phyloP scores from a whole-genome alignment of 2,797 vertebrate genomes.

The Microcaecilia unicolor region DNA sequence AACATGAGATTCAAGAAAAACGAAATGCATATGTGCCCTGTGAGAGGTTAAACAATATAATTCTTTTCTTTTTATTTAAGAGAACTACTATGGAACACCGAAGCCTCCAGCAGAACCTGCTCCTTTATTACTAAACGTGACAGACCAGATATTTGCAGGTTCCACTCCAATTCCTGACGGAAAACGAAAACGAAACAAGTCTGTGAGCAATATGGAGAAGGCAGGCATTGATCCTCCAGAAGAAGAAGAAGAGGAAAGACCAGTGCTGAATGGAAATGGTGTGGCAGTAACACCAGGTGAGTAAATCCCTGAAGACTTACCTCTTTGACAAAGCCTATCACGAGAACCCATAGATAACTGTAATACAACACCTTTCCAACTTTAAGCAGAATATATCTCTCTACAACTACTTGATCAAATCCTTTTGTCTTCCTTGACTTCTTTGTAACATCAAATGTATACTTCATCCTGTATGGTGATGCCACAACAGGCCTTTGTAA shows the following conservation, averaged over 20 bases:
- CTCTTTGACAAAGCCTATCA: too few species aligned
- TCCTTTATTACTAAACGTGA: conserved; percentile 87
- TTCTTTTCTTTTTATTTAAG: conserved; percentile 47
- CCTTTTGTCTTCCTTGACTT: too few species aligned
- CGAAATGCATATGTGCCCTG: too few species aligned
- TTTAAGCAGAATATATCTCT: too few species aligned
- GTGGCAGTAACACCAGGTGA: conserved; percentile 84
- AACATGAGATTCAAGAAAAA: too few species aligned
- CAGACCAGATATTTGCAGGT: conserved; percentile 89
- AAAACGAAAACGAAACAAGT: conserved; percentile 94
- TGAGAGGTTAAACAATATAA: background rate
- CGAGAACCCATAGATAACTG: too few species aligned
- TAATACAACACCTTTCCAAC: too few species aligned
- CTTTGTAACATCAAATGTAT: too few species aligned
- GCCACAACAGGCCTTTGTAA: too few species aligned
- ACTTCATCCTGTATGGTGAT: too few species aligned
- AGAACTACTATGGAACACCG: conserved; percentile 96
- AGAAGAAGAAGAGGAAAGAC: conserved; percentile 89
- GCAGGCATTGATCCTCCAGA: conserved; percentile 86
- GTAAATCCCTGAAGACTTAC: too few species aligned
- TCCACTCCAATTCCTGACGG: conserved; percentile 88
- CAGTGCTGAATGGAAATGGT: conserved; percentile 85
- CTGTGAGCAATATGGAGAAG: conserved; percentile 98
- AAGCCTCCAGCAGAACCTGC: conserved; percentile 90
- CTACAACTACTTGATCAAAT: too few species aligned